These are phyloP conservation scores for Sylvia atricapilla DNA, from an alignment of 2,113 vertebrate species.

Conservation along the genomic window DNA sequence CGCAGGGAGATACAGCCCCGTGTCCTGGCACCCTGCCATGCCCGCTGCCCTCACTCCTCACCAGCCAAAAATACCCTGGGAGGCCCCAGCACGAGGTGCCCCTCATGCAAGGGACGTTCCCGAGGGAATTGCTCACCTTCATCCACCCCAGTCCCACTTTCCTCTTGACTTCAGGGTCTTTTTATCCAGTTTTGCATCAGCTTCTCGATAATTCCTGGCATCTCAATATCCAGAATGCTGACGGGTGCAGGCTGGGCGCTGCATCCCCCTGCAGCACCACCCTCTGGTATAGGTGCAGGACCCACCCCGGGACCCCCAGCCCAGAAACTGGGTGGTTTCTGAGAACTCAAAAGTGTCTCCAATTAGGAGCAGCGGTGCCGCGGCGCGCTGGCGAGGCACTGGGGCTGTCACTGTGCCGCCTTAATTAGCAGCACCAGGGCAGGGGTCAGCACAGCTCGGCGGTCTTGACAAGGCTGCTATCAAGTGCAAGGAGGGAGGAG, in stretches of 20 bases:
- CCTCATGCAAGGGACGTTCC: rapidly evolving
- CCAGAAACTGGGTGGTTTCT: slow-evolving; percentile 54
- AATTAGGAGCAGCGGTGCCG: slow-evolving; percentile 87
- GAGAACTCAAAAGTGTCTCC: slow-evolving; percentile 75
- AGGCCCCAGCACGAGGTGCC: background rate
- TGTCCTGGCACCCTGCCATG: background rate
- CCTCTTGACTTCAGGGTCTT: background rate
- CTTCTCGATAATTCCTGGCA: background rate
- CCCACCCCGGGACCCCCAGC: background rate
- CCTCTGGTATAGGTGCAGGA: background rate
- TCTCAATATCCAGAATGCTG: rapidly evolving
- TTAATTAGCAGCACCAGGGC: slow-evolving; percentile 92
- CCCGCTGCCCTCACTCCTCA: background rate
- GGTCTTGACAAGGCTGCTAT: slow-evolving; percentile 81
- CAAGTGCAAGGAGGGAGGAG: slow-evolving; percentile 72
- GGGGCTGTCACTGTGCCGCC: slow-evolving; percentile 88
- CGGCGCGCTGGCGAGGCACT: slow-evolving; percentile 80
- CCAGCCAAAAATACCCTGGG: background rate
- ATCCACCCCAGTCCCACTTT: background rate
- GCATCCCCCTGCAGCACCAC: background rate
- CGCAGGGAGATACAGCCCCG: rapidly evolving
- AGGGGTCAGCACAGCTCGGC: slow-evolving; percentile 86
- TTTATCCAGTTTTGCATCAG: background rate
- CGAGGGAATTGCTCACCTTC: background rate
- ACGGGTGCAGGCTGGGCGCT: background rate